phyloP scores from a whole-genome alignment of 2,113 vertebrate genomes.

The Pseudorasbora parva region DNA sequence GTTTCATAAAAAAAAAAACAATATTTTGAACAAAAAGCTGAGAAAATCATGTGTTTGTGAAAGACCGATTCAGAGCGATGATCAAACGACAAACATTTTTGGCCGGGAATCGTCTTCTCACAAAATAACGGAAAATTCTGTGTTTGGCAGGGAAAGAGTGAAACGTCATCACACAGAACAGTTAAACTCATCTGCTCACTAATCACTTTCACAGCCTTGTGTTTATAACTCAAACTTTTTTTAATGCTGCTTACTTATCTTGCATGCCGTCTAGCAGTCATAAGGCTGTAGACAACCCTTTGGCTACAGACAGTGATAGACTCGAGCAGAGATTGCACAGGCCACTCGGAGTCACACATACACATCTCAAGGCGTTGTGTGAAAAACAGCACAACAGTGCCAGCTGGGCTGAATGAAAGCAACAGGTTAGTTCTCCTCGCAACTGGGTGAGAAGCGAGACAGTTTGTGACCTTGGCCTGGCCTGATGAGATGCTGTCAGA shows the following conservation, averaged over 20 bases:
- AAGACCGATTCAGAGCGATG: too few relatives aligned
- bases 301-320: neutral
- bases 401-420: constrained; percentile 6
- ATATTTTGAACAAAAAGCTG: too few relatives aligned
- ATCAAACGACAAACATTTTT: too few relatives aligned
- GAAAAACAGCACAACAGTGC: constrained; percentile 3
- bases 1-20: too few relatives aligned
- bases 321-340: constrained; percentile 17
- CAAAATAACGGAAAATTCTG: too few relatives aligned
- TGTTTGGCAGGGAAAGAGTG: too few relatives aligned
- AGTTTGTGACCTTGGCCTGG: constrained; percentile 6
- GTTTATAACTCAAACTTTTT: too few relatives aligned
- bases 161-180: too few relatives aligned
- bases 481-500: neutral
- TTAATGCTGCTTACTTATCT: neutral
- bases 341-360: neutral
- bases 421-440: neutral
- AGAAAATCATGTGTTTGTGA: too few relatives aligned
- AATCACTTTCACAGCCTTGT: too few relatives aligned
- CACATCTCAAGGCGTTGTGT: constrained; percentile 6
- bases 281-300: neutral
- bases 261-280: neutral
- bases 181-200: too few relatives aligned
- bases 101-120: too few relatives aligned
- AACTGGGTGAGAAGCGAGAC: neutral